These are phyloP conservation scores for Laticauda colubrina DNA, from an alignment of 2,113 vertebrate species.

Conservation along the genomic window DNA sequence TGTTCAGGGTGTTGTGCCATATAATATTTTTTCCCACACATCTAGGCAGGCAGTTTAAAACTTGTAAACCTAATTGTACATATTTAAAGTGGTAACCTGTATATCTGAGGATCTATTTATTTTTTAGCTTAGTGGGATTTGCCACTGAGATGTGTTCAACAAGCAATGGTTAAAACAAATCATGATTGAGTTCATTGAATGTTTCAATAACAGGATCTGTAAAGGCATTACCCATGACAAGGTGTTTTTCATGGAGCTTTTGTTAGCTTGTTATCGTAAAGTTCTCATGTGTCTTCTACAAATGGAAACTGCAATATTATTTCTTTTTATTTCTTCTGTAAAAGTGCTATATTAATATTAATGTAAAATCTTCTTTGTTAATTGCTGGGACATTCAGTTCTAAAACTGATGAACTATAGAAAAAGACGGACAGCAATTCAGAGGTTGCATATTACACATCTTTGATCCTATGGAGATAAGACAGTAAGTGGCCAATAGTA, in stretches of 20 bases:
- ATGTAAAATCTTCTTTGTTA: background rate
- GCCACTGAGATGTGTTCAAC: background rate
- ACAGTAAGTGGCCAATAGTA: background rate
- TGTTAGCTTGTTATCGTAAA: background rate
- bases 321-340: background rate
- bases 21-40: background rate
- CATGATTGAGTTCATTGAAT: background rate
- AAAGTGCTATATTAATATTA: background rate
- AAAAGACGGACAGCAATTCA: background rate
- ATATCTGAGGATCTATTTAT: background rate
- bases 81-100: background rate
- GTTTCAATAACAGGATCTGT: background rate
- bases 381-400: background rate
- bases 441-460: rapidly evolving
- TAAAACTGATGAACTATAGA: background rate
- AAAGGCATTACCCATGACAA: background rate
- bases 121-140: background rate
- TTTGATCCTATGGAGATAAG: background rate
- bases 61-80: background rate
- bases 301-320: background rate
- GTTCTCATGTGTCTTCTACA: background rate
- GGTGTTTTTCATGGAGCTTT: background rate
- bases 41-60: background rate
- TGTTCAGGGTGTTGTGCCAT: background rate
- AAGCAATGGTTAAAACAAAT: background rate